Base-by-base conservation (phyloP, 2,888 invertebrate species). In the Melinaea marsaeus region DNA sequence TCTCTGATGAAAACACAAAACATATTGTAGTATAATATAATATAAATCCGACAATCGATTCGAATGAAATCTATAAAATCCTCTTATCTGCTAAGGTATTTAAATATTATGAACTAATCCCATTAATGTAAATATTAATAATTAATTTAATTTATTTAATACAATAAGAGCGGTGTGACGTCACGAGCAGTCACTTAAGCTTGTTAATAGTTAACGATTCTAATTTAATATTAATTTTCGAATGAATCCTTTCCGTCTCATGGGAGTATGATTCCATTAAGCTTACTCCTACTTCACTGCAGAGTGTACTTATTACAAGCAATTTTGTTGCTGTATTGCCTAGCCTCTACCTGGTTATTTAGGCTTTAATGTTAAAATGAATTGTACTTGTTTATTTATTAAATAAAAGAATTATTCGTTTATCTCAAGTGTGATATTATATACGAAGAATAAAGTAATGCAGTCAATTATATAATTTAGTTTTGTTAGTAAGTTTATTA, bases 121-220 rank as follows among this genome's bases (percentile, higher is more conserved):
- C 5, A 22, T 51, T 13, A 51, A 22, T 51, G 32, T 51, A 22
- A 5, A 0, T 11, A 51, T 51, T 51, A 42, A 13, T 51, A 51
- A 22, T 51, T 22, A 3, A 22, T 32, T 51, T 32, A 51, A 11
- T 11, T 32, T 51, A 51, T 22, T 22, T 32, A 32, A 22, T 22
- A 51, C 22, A 51, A 51, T 32, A 51, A 32, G 32, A 9, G 32
- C 3, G 11, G n/a, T 51, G 32, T 51, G 32, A 51, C 51, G 11
- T 51, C 51, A 7, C 3, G 9, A 32, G 32, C 1, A 32, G 51
- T 32, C 51, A 51, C 51, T 51, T 51, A 32, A 51, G 32, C 32
- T 51, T 51, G 32, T 51, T 7, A 51, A 51, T 51, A 32, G 22
- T 32, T 32, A 51, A 51, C 51, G 32, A 51, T 51, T 51, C 51